Conservation (phyloP, 2,113 vertebrate species). For the Romanogobio albipinnatus region DNA sequence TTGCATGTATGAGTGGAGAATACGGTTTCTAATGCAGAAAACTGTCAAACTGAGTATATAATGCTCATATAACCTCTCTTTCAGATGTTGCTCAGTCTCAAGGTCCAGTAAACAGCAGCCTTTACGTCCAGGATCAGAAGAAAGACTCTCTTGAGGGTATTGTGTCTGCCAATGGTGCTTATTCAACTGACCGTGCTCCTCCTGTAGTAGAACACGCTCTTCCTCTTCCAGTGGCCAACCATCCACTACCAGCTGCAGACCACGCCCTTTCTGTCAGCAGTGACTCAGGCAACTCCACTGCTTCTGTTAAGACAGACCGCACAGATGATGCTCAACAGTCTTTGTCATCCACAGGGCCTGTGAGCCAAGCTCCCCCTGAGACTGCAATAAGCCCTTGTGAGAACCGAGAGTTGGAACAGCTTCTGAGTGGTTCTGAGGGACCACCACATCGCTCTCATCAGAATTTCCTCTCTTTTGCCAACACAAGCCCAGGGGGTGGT, state of each 20-base stretch:
- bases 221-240: conserved; percentile 63
- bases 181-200: conserved; percentile 64
- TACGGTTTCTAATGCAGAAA: neutral
- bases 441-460: conserved; percentile 58
- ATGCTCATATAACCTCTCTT: conserved; percentile 61
- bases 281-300: conserved; percentile 94
- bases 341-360: conserved; percentile 63
- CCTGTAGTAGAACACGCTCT: conserved; percentile 55
- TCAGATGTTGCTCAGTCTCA: conserved; percentile 90
- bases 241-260: conserved; percentile 79
- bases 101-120: conserved; percentile 93
- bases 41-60: neutral
- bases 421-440: conserved; percentile 85
- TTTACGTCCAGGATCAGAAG: conserved; percentile 93
- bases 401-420: conserved; percentile 88
- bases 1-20: neutral
- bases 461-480: conserved; percentile 36
- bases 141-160: conserved; percentile 87
- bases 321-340: conserved; percentile 81
- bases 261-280: conserved; percentile 95
- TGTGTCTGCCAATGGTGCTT: conserved; percentile 78
- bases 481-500: conserved; percentile 72
- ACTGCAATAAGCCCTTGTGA: conserved; percentile 85
- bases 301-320: conserved; percentile 87
- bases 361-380: conserved; percentile 63